These are phyloP conservation scores for Creontiades dilutus DNA, from an alignment of 2,888 invertebrate species.

Conservation along the genomic window DNA sequence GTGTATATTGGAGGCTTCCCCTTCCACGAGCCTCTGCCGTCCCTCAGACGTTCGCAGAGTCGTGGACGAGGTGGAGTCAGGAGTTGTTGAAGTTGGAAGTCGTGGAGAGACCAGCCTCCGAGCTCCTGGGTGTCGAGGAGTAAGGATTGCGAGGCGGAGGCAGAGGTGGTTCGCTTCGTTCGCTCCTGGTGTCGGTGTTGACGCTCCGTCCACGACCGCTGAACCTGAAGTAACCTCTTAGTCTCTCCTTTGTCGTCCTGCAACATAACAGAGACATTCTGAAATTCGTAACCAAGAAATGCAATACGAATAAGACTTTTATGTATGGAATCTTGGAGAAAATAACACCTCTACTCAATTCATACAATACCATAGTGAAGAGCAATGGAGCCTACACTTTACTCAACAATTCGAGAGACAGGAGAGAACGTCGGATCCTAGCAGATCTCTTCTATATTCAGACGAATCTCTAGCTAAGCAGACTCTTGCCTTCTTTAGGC, in stretches of 20 bases:
- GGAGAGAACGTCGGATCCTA: no score
- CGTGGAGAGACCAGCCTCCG: conserved; percentile 67
- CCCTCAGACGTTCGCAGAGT: conserved; percentile 66
- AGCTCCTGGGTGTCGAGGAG: conserved; percentile 63
- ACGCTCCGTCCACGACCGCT: conserved; percentile 79
- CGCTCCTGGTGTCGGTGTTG: conserved; percentile 70
- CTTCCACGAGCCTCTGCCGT: conserved; percentile 62
- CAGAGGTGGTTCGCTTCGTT: conserved; percentile 56
- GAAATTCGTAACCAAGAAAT: no score
- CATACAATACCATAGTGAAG: no score
- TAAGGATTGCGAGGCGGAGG: conserved; percentile 37
- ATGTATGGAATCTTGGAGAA: no score
- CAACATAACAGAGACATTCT: conserved; percentile 74
- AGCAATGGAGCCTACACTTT: no score
- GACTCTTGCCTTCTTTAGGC: no score
- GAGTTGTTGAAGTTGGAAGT: conserved; percentile 71
- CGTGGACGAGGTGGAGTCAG: conserved; percentile 74
- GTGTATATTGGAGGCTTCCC: conserved; percentile 11
- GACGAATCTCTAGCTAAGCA: no score
- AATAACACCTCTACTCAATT: no score
- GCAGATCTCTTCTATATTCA: no score
- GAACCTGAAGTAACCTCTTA: conserved; percentile 82
- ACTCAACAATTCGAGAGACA: no score
- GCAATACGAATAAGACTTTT: no score
- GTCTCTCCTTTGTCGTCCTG: conserved; percentile 82